Evolutionary conservation across 1,140 invertebrate genomes (phyloP).

Genomic region (Conus betulinus): DNA sequence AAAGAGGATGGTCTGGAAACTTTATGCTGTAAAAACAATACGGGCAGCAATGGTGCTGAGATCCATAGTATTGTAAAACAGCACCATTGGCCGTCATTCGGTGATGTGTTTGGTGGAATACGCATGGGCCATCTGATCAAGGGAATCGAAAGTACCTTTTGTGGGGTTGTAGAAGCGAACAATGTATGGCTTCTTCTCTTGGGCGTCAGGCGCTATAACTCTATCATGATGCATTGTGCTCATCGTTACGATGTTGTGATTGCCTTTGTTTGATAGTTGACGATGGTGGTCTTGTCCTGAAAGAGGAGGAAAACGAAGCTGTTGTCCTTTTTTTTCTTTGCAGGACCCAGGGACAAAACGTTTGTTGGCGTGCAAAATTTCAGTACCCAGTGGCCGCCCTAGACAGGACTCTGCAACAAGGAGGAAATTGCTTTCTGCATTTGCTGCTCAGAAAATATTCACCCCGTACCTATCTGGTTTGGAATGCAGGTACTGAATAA

Average conservation of each 20-base stretch:
- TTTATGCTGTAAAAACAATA: conserved; percentile 26
- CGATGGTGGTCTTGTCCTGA: not conserved
- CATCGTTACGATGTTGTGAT: conserved; percentile 67
- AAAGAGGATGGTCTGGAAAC: conserved; percentile 7
- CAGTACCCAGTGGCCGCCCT: no score
- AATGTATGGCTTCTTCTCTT: conserved; percentile 71
- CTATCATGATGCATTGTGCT: conserved; percentile 65
- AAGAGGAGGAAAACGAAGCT: conserved; percentile 24
- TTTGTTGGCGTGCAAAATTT: conserved; percentile 71
- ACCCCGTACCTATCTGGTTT: conserved; percentile 63
- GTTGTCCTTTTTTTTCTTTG: not conserved
- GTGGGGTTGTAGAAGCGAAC: conserved; percentile 73
- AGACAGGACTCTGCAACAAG: no score
- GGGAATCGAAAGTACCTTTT: conserved; percentile 75
- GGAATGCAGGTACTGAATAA: conserved; percentile 73
- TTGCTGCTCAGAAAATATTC: no score
- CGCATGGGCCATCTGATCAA: conserved; percentile 53
- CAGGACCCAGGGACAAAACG: conserved; percentile 25
- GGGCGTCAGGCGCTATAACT: conserved; percentile 19
- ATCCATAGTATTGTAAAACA: conserved; percentile 57
- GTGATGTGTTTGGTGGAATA: conserved; percentile 47
- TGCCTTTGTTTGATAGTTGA: conserved; percentile 43
- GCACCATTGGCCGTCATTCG: conserved; percentile 49
- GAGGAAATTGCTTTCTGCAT: no score
- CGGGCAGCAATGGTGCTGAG: conserved; percentile 35